A percentile compares a stretch with the other conserved stretches of the same genome.
These are phyloP conservation scores for Pituophis catenifer DNA, from an alignment of 2,113 vertebrate genomes.

Conservation along the genomic window DNA sequence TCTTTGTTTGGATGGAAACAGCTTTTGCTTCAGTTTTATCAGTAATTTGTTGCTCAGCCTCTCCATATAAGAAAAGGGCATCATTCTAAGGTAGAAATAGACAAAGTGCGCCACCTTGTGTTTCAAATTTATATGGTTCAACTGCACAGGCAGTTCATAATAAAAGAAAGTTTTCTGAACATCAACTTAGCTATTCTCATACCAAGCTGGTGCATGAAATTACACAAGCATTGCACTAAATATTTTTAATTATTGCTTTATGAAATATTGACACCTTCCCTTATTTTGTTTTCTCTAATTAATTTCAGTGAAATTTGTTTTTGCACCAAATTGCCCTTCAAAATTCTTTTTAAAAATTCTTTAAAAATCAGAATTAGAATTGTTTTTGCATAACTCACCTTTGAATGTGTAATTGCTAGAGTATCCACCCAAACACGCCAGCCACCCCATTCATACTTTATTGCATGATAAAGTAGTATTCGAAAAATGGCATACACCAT, in stretches of 20 bases:
- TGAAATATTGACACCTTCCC: background rate
- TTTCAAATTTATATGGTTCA: conserved; percentile 18
- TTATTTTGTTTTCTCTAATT: background rate
- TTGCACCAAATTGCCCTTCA: background rate
- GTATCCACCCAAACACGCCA: conserved; percentile 99
- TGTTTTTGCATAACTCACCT: conserved; percentile 75
- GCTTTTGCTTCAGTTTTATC: conserved; percentile 35
- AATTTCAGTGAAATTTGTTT: background rate
- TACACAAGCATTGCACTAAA: background rate
- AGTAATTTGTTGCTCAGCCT: conserved; percentile 32
- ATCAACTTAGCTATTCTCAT: background rate
- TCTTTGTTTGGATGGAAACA: conserved; percentile 40
- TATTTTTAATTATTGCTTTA: background rate
- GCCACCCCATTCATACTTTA: conserved; percentile 98
- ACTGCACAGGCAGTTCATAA: background rate
- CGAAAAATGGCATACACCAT: conserved; percentile 98
- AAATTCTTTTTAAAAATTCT: background rate
- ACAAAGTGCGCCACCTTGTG: conserved; percentile 72
- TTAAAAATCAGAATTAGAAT: background rate
- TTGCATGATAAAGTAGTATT: conserved; percentile 95
- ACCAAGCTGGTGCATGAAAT: background rate
- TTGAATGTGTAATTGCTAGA: conserved; percentile 96
- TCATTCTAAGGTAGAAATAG: conserved; percentile 45
- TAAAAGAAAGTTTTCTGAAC: background rate
- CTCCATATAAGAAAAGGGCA: background rate